These are phyloP conservation scores for Tachypleus tridentatus DNA, from an alignment of 1,140 invertebrate genomes.

Conservation along the genomic window DNA sequence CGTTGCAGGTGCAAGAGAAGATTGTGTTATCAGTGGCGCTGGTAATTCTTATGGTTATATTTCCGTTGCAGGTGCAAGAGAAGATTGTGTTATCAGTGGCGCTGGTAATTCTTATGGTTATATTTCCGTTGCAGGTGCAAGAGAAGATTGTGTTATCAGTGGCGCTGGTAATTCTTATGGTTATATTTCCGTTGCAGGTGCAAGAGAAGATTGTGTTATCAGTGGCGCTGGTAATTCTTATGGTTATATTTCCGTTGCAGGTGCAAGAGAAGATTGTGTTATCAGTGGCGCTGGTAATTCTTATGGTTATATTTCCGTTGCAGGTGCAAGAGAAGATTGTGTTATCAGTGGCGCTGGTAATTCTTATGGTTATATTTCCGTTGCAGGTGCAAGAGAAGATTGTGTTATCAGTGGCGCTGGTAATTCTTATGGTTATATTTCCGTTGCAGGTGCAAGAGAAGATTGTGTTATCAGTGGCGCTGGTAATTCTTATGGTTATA, in stretches of 20 bases:
- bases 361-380: too few species aligned
- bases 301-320: too few species aligned
- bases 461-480: slow-evolving; percentile 11
- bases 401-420: slow-evolving; percentile 15
- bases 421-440: slow-evolving; percentile 43
- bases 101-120: slow-evolving; percentile 38
- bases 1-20: too few species aligned
- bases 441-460: too few species aligned
- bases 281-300: slow-evolving; percentile 14
- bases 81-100: slow-evolving; percentile 11
- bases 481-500: slow-evolving; percentile 40
- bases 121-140: too few species aligned
- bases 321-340: too few species aligned
- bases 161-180: slow-evolving; percentile 36
- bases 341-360: slow-evolving; percentile 15
- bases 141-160: slow-evolving; percentile 9
- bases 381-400: too few species aligned
- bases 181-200: too few species aligned
- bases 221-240: slow-evolving; percentile 31
- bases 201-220: slow-evolving; percentile 4
- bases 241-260: too few species aligned
- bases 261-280: slow-evolving; percentile 2
- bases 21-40: slow-evolving; percentile 14
- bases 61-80: too few species aligned
- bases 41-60: slow-evolving; percentile 41